phyloP scores from a whole-genome alignment of 2,888 invertebrate species.

The Eilema depressum region DNA sequence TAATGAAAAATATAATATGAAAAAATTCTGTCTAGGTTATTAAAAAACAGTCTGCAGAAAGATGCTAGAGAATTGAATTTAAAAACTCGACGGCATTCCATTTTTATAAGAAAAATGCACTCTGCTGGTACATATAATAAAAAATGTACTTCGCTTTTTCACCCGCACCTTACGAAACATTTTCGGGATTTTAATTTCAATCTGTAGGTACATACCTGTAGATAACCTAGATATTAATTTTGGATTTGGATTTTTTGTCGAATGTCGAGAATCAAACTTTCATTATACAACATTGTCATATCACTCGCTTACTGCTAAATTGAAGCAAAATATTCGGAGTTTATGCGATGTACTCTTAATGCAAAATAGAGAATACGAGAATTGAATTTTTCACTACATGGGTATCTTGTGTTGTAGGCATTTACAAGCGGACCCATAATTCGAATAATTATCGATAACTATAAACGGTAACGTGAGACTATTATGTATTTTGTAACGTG shows the following conservation, averaged over 20 bases:
- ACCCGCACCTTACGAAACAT: constrained; percentile 10
- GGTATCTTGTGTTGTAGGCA: no score
- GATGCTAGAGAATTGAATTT: background rate
- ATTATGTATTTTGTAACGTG: no score
- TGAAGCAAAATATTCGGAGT: background rate
- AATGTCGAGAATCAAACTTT: background rate
- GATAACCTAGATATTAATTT: no score
- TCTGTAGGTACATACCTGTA: constrained; percentile 6
- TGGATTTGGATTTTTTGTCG: no score
- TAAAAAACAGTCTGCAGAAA: background rate
- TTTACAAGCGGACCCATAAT: no score
- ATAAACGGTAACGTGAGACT: no score
- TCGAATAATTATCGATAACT: no score
- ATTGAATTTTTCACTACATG: no score
- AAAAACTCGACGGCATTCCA: background rate
- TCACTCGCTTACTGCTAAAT: background rate
- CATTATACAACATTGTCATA: background rate
- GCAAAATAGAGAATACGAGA: no score
- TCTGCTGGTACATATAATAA: background rate
- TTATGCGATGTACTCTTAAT: no score
- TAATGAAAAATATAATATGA: background rate
- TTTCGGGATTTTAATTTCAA: constrained; percentile 18
- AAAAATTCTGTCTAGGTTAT: background rate
- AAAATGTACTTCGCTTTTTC: background rate
- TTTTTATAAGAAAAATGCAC: constrained; percentile 9